Base-by-base conservation (phyloP, 2,797 vertebrate genomes). In the Dipus sagitta region DNA sequence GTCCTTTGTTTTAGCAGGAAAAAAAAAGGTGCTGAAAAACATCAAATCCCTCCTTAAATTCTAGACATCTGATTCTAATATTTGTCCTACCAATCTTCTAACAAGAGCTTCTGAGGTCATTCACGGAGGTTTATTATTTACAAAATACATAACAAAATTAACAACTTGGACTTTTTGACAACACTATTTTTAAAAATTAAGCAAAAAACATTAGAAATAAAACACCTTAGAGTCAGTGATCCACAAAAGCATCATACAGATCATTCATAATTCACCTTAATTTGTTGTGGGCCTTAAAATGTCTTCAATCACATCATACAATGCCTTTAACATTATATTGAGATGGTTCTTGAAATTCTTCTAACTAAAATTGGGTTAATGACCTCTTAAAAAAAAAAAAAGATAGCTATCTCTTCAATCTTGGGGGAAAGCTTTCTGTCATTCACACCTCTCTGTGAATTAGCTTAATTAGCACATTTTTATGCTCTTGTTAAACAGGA, bases 391-490 rank as follows among this genome's bases (percentile, higher is more conserved):
- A 28, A n/a, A 85, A 87, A 94, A 62, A 54, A 21, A 96, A 95
- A 85, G 34, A 34, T 10, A 78, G 23, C 6, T 80, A 62, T 79
- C 47, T 77, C 13, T 83, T 86, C 26, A 92, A 80, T 89, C 58
- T 88, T 90, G 70, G 92, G 95, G 70, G 91, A 96, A 95, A 79
- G 13, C 3, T 84, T 94, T 83, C 17, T 77, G 88, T 86, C 86
- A 74, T 94, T 96, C n/a, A 38, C 75, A 94, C 79, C 13, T 96
- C 38, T 38, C 52, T 96, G 93, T 81, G 88, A 96, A 96, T 83
- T 93, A 75, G 30, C 68, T 90, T 95, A 94, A 93, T 94, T 94
- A 91, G n/a, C 9, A 74, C 62, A 8, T 54, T 86, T 94, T 14
- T 32, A 54, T 65, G 26, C 24, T 90, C 79, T 86, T 3, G 91